Percentiles rank a stretch among this genome's conserved stretches.
These are phyloP conservation scores for Aphidius gifuensis DNA, from an alignment of 1,140 invertebrate species.

Conservation along the genomic window DNA sequence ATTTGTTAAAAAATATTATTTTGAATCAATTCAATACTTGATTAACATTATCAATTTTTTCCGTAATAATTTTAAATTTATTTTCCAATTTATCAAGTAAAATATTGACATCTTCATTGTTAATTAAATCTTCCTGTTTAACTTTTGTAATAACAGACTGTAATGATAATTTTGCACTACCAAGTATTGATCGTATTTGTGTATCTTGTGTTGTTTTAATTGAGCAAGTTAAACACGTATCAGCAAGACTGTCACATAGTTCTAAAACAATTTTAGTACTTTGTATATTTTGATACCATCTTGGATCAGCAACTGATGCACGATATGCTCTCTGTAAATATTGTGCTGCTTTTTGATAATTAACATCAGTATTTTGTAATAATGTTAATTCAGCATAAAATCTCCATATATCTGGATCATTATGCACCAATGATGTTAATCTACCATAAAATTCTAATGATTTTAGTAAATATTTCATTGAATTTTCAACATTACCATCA, in stretches of 20 bases:
- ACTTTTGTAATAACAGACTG: conserved; percentile 57
- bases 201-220: conserved; percentile 32
- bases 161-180: conserved; percentile 60
- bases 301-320: conserved; percentile 61
- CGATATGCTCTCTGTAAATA: conserved; percentile 60
- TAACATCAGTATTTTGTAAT: conserved; percentile 41
- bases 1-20: no score
- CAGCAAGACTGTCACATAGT: conserved; percentile 51
- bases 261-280: conserved; percentile 51
- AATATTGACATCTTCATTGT: conserved; percentile 34
- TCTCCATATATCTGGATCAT: conserved; percentile 73
- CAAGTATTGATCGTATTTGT: conserved; percentile 55
- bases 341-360: conserved; percentile 60
- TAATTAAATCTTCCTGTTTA: conserved; percentile 52
- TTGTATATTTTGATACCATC: conserved; percentile 61
- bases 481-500: conserved; percentile 59
- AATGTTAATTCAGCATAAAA: conserved; percentile 72
- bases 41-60: no score
- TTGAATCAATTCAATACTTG: no score
- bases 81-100: conserved; percentile 29
- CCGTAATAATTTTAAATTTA: neutral
- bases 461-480: conserved; percentile 61
- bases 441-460: conserved; percentile 77
- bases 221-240: conserved; percentile 44
- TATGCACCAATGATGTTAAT: conserved; percentile 66